Conservation (phyloP, 2,797 vertebrate species). For the Catamblyrhynchus diadema region DNA sequence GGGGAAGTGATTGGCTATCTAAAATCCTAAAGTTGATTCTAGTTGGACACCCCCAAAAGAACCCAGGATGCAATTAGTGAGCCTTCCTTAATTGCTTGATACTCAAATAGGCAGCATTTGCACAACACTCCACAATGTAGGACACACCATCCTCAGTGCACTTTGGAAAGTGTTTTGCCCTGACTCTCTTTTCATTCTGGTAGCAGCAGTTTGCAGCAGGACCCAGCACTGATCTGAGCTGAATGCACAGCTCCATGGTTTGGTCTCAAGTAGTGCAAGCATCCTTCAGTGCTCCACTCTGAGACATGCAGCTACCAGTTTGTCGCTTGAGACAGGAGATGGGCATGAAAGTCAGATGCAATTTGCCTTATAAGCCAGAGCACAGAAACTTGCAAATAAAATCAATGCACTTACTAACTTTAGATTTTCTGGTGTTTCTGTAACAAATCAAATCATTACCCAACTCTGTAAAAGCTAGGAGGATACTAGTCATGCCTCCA, state of each 20-base stretch:
- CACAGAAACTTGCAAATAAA: background rate
- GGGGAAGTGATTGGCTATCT: background rate
- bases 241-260: background rate
- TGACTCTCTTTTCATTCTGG: background rate
- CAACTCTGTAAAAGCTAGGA: background rate
- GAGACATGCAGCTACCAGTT: background rate
- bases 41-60: background rate
- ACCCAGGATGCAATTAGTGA: background rate
- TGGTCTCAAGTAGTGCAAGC: background rate
- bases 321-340: background rate
- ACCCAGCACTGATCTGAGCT: background rate
- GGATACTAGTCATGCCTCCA: background rate
- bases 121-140: background rate
- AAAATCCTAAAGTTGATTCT: background rate
- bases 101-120: background rate
- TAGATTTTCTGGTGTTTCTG: background rate
- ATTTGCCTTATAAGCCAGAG: background rate
- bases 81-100: background rate
- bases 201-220: background rate
- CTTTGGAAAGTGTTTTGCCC: background rate
- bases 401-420: background rate
- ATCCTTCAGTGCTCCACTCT: background rate
- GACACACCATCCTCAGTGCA: background rate
- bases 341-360: background rate
- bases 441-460: background rate